Evolutionary conservation across 2,113 vertebrate species (phyloP).

Genomic region (Procavia capensis): DNA sequence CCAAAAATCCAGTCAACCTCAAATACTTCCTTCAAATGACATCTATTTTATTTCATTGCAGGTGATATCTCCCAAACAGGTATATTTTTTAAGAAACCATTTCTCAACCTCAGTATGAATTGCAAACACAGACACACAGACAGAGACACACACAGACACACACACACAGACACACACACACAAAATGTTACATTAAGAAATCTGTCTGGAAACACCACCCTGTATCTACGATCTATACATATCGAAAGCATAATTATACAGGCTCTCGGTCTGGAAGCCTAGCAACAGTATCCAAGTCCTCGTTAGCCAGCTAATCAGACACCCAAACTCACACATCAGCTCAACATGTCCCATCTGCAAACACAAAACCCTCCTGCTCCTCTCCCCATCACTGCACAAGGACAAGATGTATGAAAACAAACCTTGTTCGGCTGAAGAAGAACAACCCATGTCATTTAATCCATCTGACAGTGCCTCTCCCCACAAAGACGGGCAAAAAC

Average conservation of each 20-base stretch:
- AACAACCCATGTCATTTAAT: slow-evolving; percentile 92
- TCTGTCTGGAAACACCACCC: slow-evolving; percentile 81
- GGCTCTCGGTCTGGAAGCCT: slow-evolving; percentile 85
- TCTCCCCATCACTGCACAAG: slow-evolving; percentile 68
- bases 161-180: not conserved
- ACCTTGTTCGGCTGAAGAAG: slow-evolving; percentile 92
- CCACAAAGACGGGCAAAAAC: slow-evolving; percentile 82
- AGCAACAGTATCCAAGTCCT: slow-evolving; percentile 90
- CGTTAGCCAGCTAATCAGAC: slow-evolving; percentile 85
- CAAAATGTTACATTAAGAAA: slow-evolving; percentile 67
- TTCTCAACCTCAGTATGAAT: slow-evolving; percentile 25
- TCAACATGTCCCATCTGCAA: slow-evolving; percentile 70
- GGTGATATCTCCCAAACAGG: not conserved
- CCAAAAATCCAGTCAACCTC: not conserved
- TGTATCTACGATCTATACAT: slow-evolving; percentile 78
- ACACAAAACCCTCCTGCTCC: slow-evolving; percentile 66
- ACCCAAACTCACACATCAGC: slow-evolving; percentile 82
- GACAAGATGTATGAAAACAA: slow-evolving; percentile 85
- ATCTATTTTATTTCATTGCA: slow-evolving; percentile 63
- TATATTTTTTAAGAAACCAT: slow-evolving; percentile 56
- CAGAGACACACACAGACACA: not conserved
- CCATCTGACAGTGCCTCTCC: slow-evolving; percentile 85
- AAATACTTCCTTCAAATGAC: not conserved
- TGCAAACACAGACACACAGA: not conserved
- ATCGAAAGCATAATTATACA: slow-evolving; percentile 83